Conservation (phyloP, 2,888 invertebrate genomes). For the Gordius sp. region DNA sequence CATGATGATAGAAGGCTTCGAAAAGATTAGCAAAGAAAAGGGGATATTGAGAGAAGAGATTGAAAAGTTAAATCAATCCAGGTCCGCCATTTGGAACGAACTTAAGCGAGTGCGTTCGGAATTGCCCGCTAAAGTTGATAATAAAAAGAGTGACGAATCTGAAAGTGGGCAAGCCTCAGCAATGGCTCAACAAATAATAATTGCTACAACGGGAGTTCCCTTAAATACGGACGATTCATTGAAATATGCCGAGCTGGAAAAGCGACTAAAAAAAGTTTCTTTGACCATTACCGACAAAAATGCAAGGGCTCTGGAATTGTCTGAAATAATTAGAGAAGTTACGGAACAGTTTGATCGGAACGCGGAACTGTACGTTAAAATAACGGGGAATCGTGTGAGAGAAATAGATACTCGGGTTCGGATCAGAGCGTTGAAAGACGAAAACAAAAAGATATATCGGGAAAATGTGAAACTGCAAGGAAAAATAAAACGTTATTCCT, state of each 20-base stretch:
- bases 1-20: conserved; percentile 11
- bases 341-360: not conserved
- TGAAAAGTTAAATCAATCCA: not conserved
- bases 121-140: too few relatives aligned
- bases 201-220: too few relatives aligned
- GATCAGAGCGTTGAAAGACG: not conserved
- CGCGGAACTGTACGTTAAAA: not conserved
- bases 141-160: too few relatives aligned
- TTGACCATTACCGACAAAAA: not conserved
- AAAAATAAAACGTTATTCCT: not conserved
- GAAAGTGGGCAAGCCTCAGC: not conserved
- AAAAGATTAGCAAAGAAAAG: conserved; percentile 11
- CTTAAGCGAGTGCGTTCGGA: not conserved
- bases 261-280: not conserved
- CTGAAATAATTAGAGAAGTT: not conserved
- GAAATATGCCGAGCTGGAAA: not conserved
- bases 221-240: not conserved
- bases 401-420: not conserved
- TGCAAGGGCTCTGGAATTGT: not conserved
- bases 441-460: not conserved
- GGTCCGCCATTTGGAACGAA: not conserved
- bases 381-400: not conserved
- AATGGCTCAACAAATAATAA: not conserved
- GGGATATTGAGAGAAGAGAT: not conserved
- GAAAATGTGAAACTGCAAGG: conserved; percentile 4